Percentiles rank a stretch among this genome's conserved stretches.
These are phyloP conservation scores for Marmota flaviventris DNA, from an alignment of 2,113 vertebrate genomes.

Conservation along the genomic window DNA sequence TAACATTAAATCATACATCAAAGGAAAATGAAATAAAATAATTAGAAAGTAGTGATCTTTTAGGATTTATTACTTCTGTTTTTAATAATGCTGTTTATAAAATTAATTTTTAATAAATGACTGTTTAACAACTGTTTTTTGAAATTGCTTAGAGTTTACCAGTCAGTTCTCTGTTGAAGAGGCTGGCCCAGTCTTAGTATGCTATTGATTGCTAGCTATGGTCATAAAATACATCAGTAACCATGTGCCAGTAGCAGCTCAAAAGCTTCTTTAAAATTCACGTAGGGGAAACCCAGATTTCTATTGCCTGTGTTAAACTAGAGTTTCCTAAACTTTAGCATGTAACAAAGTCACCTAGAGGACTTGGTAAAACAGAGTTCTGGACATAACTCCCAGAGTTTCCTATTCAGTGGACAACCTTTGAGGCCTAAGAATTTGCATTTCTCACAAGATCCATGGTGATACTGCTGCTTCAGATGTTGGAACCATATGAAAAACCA, in stretches of 20 bases:
- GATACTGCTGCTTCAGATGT: not conserved
- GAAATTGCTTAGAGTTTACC: not conserved
- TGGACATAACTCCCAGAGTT: not conserved
- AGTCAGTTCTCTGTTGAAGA: not conserved
- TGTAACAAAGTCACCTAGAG: not conserved
- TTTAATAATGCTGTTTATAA: not conserved
- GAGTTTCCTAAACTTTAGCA: not conserved
- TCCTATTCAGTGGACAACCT: not conserved
- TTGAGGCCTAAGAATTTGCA: not conserved
- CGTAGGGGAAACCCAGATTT: not conserved
- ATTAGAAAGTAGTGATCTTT: not conserved
- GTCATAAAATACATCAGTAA: not conserved
- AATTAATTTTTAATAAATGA: constrained; percentile 22
- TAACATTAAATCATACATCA: not conserved
- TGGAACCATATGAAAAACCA: not conserved
- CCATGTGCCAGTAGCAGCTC: not conserved
- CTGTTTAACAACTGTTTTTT: not conserved
- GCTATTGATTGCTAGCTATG: not conserved
- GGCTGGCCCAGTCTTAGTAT: not conserved
- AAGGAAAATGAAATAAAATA: not conserved
- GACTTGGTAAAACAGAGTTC: not conserved
- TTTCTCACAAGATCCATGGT: not conserved
- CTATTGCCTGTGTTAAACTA: not conserved
- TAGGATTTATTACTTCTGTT: not conserved
- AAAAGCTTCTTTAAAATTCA: not conserved